Evolutionary conservation across 2,113 vertebrate genomes (phyloP).

Genomic region (Hydropotes inermis): DNA sequence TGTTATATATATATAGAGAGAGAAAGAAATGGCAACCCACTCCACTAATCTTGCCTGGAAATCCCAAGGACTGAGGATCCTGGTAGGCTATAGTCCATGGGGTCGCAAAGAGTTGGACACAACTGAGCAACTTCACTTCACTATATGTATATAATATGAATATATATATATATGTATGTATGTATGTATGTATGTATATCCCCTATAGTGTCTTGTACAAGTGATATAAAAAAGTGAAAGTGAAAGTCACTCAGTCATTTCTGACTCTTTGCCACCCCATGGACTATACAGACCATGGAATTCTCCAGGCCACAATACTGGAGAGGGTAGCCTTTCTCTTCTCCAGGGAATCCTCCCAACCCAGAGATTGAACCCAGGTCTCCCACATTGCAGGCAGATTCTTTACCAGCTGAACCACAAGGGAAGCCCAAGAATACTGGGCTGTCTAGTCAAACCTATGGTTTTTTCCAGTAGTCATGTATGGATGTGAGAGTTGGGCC

Average conservation of each 20-base stretch:
- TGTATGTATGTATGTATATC: neutral
- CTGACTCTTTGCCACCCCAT: neutral
- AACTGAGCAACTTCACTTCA: too few relatives aligned
- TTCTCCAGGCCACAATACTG: neutral
- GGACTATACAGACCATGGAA: neutral
- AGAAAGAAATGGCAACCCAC: neutral
- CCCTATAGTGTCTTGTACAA: neutral
- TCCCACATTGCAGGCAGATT: neutral
- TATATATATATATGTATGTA: neutral
- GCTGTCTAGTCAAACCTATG: neutral
- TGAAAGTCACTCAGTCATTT: neutral
- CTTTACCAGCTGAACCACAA: neutral
- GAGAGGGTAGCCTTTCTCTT: neutral
- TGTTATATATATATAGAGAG: neutral
- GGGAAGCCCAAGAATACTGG: neutral
- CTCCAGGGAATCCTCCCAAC: neutral
- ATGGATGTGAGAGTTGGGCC: neutral
- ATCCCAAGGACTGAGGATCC: too few relatives aligned
- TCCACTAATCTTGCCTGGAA: too few relatives aligned
- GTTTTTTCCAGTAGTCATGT: neutral
- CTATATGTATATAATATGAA: neutral
- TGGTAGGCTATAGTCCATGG: too few relatives aligned
- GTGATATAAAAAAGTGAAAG: neutral
- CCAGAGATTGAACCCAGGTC: neutral
- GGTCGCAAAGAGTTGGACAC: too few relatives aligned